These are phyloP conservation scores for Cavia aperea DNA, from an alignment of 2,113 vertebrate species.

Conservation along the genomic window DNA sequence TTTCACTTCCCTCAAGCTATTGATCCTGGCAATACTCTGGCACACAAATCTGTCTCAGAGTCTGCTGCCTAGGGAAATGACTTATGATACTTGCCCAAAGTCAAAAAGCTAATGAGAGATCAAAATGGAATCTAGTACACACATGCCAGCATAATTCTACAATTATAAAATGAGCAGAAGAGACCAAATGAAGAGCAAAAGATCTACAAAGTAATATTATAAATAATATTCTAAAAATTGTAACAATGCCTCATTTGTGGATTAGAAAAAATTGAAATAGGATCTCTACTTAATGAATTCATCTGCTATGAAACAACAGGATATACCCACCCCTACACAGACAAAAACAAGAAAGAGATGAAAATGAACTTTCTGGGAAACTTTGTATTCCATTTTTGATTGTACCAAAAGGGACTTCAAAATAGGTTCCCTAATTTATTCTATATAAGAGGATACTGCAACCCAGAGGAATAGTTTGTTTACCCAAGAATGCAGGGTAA, in stretches of 20 bases:
- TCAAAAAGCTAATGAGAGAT: constrained; percentile 52
- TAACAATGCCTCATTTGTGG: not conserved
- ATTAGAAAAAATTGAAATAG: not conserved
- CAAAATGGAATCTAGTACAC: constrained; percentile 45
- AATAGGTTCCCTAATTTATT: not conserved
- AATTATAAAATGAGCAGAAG: constrained; percentile 31
- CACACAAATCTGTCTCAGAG: constrained; percentile 47
- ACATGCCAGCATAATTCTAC: constrained; percentile 30
- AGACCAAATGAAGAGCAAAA: constrained; percentile 10
- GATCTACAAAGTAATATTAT: not conserved
- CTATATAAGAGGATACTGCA: not conserved
- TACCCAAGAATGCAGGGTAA: not conserved
- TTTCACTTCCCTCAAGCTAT: constrained; percentile 1
- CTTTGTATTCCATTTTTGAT: not conserved
- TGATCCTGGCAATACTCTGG: not conserved
- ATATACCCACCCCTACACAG: not conserved
- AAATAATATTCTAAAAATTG: not conserved
- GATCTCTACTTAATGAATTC: not conserved
- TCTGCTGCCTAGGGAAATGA: constrained; percentile 30
- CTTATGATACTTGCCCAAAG: constrained; percentile 38
- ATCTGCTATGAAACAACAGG: not conserved
- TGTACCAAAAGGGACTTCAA: not conserved
- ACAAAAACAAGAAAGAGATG: not conserved
- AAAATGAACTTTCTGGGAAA: not conserved
- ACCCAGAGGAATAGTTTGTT: not conserved